Percentiles rank a stretch among this genome's conserved stretches.
phyloP scores from a whole-genome alignment of 2,113 vertebrate genomes.

The Etia nguti region DNA sequence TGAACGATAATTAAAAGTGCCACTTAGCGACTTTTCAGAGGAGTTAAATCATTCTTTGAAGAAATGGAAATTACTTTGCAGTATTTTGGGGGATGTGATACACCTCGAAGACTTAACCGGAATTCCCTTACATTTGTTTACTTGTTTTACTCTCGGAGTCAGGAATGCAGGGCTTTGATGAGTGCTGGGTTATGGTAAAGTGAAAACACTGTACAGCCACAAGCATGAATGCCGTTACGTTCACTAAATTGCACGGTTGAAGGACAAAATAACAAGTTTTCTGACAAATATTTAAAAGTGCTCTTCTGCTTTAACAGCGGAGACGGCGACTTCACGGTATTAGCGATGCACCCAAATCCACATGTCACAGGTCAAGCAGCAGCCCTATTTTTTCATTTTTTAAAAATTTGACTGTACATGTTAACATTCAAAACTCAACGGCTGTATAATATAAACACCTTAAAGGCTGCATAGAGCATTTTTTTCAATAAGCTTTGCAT shows the following conservation, averaged over 20 bases:
- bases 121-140: neutral
- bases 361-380: neutral
- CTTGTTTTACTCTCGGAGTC: neutral
- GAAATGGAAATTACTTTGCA: neutral
- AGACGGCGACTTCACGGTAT: neutral
- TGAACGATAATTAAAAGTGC: neutral
- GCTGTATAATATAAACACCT: neutral
- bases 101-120: neutral
- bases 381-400: neutral
- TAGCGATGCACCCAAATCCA: neutral
- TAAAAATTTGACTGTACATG: neutral
- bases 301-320: neutral
- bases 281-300: neutral
- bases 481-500: neutral
- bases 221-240: neutral
- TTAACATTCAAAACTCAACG: slow-evolving; percentile 1
- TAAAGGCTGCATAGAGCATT: neutral
- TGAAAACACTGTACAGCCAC: neutral
- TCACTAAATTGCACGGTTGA: neutral
- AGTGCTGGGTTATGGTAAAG: neutral
- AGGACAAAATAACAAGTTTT: neutral
- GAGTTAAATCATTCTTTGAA: neutral
- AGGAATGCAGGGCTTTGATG: neutral
- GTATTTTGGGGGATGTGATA: neutral
- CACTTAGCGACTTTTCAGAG: neutral